Conservation (phyloP, 1,140 invertebrate species). For the Cheumatopsyche charites region DNA sequence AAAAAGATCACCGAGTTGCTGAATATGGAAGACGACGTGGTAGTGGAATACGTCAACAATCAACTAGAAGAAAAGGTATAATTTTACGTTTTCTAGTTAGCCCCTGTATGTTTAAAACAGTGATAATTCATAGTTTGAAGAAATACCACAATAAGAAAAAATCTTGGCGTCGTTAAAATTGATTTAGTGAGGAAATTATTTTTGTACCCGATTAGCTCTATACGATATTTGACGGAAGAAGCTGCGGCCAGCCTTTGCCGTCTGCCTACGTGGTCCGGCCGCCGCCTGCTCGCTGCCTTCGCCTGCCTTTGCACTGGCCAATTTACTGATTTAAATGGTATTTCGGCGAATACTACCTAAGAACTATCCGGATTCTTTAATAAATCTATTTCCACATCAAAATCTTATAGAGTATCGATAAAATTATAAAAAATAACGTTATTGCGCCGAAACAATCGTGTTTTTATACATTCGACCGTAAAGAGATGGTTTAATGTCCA, state of each 20-base stretch:
- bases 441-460: constrained; percentile 25
- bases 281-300: constrained; percentile 54
- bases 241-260: constrained; percentile 49
- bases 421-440: neutral
- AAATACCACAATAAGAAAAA: constrained; percentile 31
- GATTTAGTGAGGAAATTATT: constrained; percentile 64
- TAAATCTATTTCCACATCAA: constrained; percentile 17
- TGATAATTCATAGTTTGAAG: constrained; percentile 21
- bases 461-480: neutral
- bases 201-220: constrained; percentile 61
- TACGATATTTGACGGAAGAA: constrained; percentile 46
- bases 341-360: constrained; percentile 48
- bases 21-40: constrained; percentile 97
- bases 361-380: constrained; percentile 35
- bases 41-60: constrained; percentile 98
- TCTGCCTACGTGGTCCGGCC: constrained; percentile 50
- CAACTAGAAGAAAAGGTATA: constrained; percentile 93
- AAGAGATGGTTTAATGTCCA: constrained; percentile 29
- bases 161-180: constrained; percentile 55
- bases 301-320: constrained; percentile 35
- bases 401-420: neutral
- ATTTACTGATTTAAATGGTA: constrained; percentile 42
- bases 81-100: constrained; percentile 47
- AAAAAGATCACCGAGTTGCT: constrained; percentile 94
- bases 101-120: constrained; percentile 33